phyloP scores from a whole-genome alignment of 2,113 vertebrate species.

The Halichoeres trimaculatus region DNA sequence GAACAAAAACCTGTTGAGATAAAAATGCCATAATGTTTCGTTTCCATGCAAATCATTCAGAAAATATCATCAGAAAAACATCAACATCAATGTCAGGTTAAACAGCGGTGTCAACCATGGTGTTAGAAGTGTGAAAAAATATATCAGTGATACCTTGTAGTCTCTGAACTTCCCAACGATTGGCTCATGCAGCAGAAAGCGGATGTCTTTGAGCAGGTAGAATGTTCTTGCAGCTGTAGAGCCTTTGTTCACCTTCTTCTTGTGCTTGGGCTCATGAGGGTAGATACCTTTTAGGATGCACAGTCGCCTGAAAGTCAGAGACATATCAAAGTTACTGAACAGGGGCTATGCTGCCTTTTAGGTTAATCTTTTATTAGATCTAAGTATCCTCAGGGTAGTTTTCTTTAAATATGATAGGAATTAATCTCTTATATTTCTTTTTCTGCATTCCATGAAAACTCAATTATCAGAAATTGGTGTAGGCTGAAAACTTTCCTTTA shows the following conservation, averaged over 20 bases:
- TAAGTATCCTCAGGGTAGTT: no score
- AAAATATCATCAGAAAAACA: background rate
- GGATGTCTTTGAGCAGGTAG: constrained; percentile 96
- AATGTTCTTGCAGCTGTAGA: constrained; percentile 93
- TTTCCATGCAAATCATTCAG: background rate
- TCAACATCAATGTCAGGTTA: background rate
- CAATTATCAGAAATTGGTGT: no score
- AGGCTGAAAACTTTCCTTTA: no score
- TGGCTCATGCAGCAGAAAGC: constrained; percentile 95
- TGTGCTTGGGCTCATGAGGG: constrained; percentile 96
- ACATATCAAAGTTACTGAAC: background rate
- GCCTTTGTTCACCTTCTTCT: constrained; percentile 98
- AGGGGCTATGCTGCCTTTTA: background rate
- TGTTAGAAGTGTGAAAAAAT: background rate
- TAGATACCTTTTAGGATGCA: constrained; percentile 99
- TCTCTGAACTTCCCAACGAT: constrained; percentile 94
- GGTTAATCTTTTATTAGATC: background rate
- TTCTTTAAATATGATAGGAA: no score
- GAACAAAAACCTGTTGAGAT: constrained; percentile 88
- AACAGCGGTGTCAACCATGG: background rate
- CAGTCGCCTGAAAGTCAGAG: constrained; percentile 84
- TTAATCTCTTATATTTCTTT: no score
- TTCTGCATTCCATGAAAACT: no score
- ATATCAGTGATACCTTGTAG: constrained; percentile 88
- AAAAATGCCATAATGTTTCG: background rate